phyloP scores from a whole-genome alignment of 2,888 invertebrate species.

The Mythimna vitellina region DNA sequence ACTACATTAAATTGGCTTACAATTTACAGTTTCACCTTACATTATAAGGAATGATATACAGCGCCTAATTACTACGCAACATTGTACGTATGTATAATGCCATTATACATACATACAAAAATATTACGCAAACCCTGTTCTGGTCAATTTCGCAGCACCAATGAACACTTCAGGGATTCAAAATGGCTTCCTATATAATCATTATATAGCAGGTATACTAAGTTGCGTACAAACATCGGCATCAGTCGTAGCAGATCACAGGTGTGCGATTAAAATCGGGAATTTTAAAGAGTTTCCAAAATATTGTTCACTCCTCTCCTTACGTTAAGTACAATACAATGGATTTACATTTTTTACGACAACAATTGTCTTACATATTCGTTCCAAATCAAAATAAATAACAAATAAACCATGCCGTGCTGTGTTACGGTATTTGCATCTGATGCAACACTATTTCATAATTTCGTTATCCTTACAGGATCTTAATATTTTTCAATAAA shows the following conservation, averaged over 20 bases:
- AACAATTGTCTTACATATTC: constrained; percentile 62
- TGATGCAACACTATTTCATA: constrained; percentile 45
- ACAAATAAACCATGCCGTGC: constrained; percentile 55
- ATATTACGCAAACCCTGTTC: constrained; percentile 83
- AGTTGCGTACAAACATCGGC: constrained; percentile 49
- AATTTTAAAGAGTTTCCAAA: constrained; percentile 49
- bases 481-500: constrained; percentile 30
- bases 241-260: constrained; percentile 66
- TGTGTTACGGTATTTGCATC: constrained; percentile 57
- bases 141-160: constrained; percentile 84
- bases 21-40: constrained; percentile 80
- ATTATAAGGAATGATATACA: constrained; percentile 81
- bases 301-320: constrained; percentile 39
- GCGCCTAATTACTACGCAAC: constrained; percentile 72
- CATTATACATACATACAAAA: constrained; percentile 77
- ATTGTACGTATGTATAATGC: constrained; percentile 70
- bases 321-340: constrained; percentile 75
- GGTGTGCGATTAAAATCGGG: constrained; percentile 43
- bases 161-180: constrained; percentile 80
- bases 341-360: constrained; percentile 70
- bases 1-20: constrained; percentile 78
- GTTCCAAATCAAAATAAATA: constrained; percentile 59
- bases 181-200: constrained; percentile 56
- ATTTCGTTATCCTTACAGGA: constrained; percentile 59
- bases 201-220: constrained; percentile 33